Evolutionary conservation across 2,888 invertebrate genomes (phyloP), one percentile per base, ranked within the genome.

Genomic region (Plebejus argus): DNA sequence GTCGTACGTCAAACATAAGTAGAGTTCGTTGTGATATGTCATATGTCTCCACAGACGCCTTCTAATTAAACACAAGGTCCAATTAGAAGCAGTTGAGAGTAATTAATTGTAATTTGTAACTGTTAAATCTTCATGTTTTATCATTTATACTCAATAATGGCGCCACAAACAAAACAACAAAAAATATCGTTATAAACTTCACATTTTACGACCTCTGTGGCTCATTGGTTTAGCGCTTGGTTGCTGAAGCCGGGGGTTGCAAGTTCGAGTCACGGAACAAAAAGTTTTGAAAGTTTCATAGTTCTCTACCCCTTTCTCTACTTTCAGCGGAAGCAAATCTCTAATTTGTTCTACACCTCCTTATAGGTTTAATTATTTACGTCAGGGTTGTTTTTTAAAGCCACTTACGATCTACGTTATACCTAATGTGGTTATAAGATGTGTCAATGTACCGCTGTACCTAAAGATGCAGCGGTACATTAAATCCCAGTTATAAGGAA

Each of bases 11-110:
- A 20, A 8, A n/a, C 58, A 61, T 61, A 61, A 61, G 39, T 10
- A 23, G 61, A 4, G 28, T 33, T 18, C 18, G 1, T 53, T 53
- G 53, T 18, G 5, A 53, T 53, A 53, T 18, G n/a, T n/a, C n/a
- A 10, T 49, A 15, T 8, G 10, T 39, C 10, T 33, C 20, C 12
- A 66, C 66, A 66, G 23, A 66, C 33, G 28, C 66, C 61, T 61
- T 61, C 53, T 6, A 66, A 66, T 20, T 28, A 15, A 18, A 66
- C 23, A 66, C 28, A 33, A 66, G 66, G 66, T 66, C 66, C 66
- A 66, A 66, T 66, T 66, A 66, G 18, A 28, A 28, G 66, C 28
- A 66, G 66, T 66, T 66, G 15, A 66, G 66, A 33, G 66, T 28
- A 66, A 66, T 66, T 66, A 66, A 66, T 15, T 3, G 23, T 61